Evolutionary conservation across 2,888 invertebrate genomes (phyloP).

Genomic region (Sicus ferrugineus): DNA sequence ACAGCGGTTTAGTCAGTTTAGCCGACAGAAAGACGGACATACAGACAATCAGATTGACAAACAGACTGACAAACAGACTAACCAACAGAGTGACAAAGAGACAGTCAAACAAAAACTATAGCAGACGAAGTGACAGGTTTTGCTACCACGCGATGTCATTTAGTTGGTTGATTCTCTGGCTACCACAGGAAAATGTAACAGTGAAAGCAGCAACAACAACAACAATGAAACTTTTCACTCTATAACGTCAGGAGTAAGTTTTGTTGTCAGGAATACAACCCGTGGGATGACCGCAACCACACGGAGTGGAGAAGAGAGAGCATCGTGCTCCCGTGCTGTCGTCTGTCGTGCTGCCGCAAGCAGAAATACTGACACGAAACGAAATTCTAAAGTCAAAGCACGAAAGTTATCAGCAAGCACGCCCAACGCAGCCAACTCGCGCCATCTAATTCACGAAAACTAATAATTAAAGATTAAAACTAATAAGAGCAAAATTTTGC

Average conservation of each 20-base stretch:
- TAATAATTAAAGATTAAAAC: slow-evolving; percentile 21
- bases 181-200: not conserved
- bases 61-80: too few relatives aligned
- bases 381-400: slow-evolving; percentile 23
- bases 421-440: too few relatives aligned
- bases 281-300: not conserved
- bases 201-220: not conserved
- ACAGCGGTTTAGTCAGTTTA: not conserved
- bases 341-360: not conserved
- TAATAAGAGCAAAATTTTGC: slow-evolving; percentile 13
- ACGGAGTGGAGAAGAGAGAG: too few relatives aligned
- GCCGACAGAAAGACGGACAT: not conserved
- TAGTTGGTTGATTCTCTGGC: not conserved
- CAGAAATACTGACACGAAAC: not conserved
- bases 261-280: not conserved
- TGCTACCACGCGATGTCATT: not conserved
- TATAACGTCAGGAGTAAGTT: not conserved
- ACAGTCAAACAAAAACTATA: too few relatives aligned
- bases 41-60: not conserved
- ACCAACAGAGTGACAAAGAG: too few relatives aligned
- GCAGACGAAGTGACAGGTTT: too few relatives aligned
- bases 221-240: not conserved
- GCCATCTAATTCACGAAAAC: too few relatives aligned
- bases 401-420: slow-evolving; percentile 22
- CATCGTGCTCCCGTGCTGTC: not conserved